Conservation (phyloP, 1,140 invertebrate genomes). For the Trigoniulus corallinus region DNA sequence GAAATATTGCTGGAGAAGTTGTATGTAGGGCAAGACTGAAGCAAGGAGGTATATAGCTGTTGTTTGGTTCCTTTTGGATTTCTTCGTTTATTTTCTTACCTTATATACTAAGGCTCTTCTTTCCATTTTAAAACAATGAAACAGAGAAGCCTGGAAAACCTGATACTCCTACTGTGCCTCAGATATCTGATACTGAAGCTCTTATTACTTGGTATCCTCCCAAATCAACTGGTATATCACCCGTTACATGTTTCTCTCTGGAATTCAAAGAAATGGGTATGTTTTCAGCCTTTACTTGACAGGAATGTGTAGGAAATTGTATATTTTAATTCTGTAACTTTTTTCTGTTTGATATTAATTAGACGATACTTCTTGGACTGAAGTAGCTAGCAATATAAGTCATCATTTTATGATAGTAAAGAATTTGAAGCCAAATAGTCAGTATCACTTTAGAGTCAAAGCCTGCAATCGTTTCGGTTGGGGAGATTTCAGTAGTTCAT, state of each 20-base stretch:
- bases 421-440: constrained; percentile 53
- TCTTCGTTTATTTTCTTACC: constrained; percentile 7
- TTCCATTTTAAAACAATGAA: neutral
- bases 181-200: constrained; percentile 68
- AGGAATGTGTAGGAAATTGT: neutral
- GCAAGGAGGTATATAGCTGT: constrained; percentile 26
- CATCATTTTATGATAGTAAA: constrained; percentile 80
- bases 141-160: constrained; percentile 50
- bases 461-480: constrained; percentile 86
- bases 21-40: constrained; percentile 31
- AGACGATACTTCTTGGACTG: constrained; percentile 68
- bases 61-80: neutral
- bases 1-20: constrained; percentile 48
- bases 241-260: constrained; percentile 65
- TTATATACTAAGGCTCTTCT: constrained; percentile 9
- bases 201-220: constrained; percentile 61
- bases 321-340: neutral
- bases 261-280: constrained; percentile 46
- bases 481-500: constrained; percentile 61
- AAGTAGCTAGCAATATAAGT: constrained; percentile 69
- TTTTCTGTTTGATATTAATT: constrained; percentile 3
- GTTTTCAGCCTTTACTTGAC: neutral
- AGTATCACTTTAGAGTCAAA: constrained; percentile 74
- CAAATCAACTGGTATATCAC: constrained; percentile 60
- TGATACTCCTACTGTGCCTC: constrained; percentile 65